Conservation (phyloP, 2,797 vertebrate genomes). For the Crypturellus tataupa region DNA sequence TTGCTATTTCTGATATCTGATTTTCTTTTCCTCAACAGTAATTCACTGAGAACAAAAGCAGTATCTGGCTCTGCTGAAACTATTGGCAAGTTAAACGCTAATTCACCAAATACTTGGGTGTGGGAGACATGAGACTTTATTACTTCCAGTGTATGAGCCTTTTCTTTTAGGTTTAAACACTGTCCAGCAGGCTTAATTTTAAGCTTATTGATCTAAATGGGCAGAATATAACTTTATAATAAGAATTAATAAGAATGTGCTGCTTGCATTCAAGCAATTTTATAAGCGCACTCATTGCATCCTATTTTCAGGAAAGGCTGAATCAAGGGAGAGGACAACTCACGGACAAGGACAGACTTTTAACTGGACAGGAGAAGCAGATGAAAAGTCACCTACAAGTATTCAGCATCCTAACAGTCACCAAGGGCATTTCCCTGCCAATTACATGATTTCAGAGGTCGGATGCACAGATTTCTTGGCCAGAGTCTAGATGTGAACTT, state of each 20-base stretch:
- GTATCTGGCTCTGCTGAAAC: not conserved
- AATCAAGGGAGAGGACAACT: not conserved
- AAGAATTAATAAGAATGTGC: not conserved
- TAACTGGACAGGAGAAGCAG: not conserved
- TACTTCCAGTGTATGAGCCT: not conserved
- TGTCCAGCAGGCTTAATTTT: not conserved
- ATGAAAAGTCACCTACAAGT: not conserved
- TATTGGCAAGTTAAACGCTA: not conserved
- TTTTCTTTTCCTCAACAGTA: not conserved
- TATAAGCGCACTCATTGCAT: not conserved
- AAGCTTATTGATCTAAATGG: not conserved
- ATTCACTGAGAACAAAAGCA: not conserved
- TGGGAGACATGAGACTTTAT: not conserved
- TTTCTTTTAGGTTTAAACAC: not conserved
- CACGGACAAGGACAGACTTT: fast-evolving
- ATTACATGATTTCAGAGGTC: not conserved
- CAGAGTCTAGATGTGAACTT: not conserved
- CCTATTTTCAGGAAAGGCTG: not conserved
- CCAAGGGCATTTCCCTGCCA: not conserved
- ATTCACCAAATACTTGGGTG: not conserved
- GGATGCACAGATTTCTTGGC: conserved; percentile 1
- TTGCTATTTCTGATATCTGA: not conserved
- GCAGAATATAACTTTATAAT: no score
- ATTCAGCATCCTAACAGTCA: not conserved
- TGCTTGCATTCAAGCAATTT: not conserved